Evolutionary conservation across 2,113 vertebrate species (phyloP), one percentile per base, ranked within the genome.

Genomic region (Salvelinus fontinalis): DNA sequence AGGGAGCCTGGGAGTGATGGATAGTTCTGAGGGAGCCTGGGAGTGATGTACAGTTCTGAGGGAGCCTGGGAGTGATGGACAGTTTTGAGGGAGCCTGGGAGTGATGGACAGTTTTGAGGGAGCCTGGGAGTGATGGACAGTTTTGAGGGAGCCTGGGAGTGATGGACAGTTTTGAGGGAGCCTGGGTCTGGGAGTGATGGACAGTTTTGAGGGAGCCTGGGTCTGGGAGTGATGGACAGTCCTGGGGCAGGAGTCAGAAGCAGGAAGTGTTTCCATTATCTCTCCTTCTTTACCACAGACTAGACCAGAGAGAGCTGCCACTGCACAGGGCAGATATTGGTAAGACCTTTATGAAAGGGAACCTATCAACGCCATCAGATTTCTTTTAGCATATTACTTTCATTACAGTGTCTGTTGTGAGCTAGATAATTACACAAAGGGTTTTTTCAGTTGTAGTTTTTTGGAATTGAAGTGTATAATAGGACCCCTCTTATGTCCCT

Each of bases 401-500:
- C 39, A 44, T 44, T 44, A 12, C 39, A 12, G 39, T 51, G 49
- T 8, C 51, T 2, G 51, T 16, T 54, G 51, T 54, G 16, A 54
- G 16, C 51, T 54, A 18, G 16, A 18, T 7, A 54, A 16, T 54
- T 54, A 54, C 18, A 54, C 14, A 14, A 44, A 11, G 39, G 2
- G 4, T 54, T 18, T 54, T 54, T 18, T 54, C 51, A 11, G 39
- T 62, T 62, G 3, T 16, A 62, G n/a, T 24, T 3, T 6, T 24
- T 12, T 66, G 70, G 81, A 4, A 57, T 8, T 31, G 20, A 11
- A 6, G 24, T 51, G 11, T 12, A 5, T n/a, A 57, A 44, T 8
- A 39, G 26, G 22, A 49, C 2, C 18, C 27, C 5, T 39, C 34
- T 9, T 44, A 44, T 44, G 39, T 44, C 39, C 39, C 86, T 89